Evolutionary conservation across 2,888 invertebrate species (phyloP).

Genomic region (Nymphalis polychloros): DNA sequence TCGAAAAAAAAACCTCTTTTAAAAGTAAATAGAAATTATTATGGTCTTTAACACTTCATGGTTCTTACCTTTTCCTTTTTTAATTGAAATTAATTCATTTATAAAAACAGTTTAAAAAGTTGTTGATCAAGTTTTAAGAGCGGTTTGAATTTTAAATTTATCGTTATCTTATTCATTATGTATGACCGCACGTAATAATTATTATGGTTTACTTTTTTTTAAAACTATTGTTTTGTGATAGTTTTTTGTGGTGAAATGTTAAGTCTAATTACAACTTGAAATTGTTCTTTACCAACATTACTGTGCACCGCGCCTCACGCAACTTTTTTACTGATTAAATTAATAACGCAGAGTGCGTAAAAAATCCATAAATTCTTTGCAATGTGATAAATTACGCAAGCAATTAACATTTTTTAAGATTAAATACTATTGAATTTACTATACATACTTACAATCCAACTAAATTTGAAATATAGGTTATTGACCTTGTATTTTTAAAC

Average conservation of each 20-base stretch:
- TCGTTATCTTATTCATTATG: constrained; percentile 20
- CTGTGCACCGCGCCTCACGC: constrained; percentile 44
- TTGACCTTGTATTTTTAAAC: neutral
- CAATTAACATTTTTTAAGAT: constrained; percentile 38
- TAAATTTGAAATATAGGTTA: neutral
- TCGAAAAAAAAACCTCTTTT: neutral
- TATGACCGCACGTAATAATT: constrained; percentile 14
- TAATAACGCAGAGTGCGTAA: constrained; percentile 35
- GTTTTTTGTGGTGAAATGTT: constrained; percentile 15
- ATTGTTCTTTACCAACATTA: constrained; percentile 22
- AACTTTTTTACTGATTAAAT: constrained; percentile 44
- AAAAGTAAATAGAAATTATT: neutral
- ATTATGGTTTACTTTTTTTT: constrained; percentile 10
- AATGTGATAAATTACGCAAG: constrained; percentile 19
- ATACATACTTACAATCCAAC: neutral
- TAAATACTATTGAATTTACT: neutral
- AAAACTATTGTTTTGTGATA: constrained; percentile 5
- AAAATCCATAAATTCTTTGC: constrained; percentile 17
- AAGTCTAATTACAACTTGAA: constrained; percentile 27
- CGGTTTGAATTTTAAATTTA: constrained; percentile 11
- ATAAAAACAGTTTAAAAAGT: constrained; percentile 4
- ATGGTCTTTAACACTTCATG: neutral
- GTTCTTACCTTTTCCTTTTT: constrained; percentile 4
- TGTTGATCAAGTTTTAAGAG: constrained; percentile 3
- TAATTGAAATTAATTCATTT: neutral